A percentile compares a stretch with the other conserved stretches of the same genome.
phyloP scores from a whole-genome alignment of 1,140 invertebrate species.

The Brevipalpus yothersi region DNA sequence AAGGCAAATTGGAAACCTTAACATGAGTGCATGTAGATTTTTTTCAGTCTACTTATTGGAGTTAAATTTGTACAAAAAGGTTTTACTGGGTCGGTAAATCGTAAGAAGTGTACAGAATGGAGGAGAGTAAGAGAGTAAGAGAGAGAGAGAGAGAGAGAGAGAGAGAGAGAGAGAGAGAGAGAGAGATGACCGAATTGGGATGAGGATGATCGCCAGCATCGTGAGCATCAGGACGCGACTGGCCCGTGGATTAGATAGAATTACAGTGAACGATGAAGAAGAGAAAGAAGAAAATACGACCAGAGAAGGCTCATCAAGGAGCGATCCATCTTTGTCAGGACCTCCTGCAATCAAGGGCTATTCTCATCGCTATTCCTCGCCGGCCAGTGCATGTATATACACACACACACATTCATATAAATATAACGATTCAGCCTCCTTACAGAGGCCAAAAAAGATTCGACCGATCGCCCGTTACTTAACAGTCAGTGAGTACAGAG shows the following conservation, averaged over 20 bases:
- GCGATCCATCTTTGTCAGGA: background rate
- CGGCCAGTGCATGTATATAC: background rate
- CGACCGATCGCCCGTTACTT: too few species aligned
- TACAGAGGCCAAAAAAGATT: too few species aligned
- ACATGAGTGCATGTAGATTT: background rate
- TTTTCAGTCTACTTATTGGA: background rate
- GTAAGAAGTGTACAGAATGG: background rate
- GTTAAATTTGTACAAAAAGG: background rate
- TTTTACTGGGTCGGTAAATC: background rate
- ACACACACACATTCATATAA: background rate
- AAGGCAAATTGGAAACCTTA: background rate
- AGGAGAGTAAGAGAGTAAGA: background rate
- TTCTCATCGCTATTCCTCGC: background rate
- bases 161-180: too few species aligned
- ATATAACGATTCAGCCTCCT: too few species aligned
- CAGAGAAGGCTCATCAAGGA: background rate
- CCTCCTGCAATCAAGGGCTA: background rate
- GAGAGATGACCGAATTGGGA: too few species aligned
- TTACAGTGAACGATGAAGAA: background rate
- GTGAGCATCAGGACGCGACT: too few species aligned
- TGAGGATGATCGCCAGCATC: too few species aligned
- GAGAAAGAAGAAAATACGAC: background rate
- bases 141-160: background rate
- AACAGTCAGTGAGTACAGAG: too few species aligned
- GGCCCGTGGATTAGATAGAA: background rate